Evolutionary conservation across 2,113 vertebrate genomes (phyloP), one percentile per base, ranked within the genome.

Genomic region (Eretmochelys imbricata): DNA sequence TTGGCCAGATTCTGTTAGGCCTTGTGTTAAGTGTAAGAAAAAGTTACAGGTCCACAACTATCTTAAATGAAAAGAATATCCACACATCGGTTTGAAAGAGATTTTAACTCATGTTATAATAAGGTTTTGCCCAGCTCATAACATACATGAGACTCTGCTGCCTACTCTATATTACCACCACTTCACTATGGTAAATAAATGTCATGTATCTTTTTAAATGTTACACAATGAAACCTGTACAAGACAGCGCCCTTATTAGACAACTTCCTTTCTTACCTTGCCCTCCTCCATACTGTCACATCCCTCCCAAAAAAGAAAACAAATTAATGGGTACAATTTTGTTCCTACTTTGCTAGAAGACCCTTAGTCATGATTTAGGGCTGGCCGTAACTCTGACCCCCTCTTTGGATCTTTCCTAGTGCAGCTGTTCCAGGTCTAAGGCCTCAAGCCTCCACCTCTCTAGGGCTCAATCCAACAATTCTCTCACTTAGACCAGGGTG

Each of bases 401-500:
- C 53, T 72, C 29, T 59, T 24, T 46, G 22, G 46, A 46, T 14
- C 42, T 78, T 76, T 46, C 75, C 24, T 25, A 78, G 42, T 27
- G 75, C 42, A 25, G 10, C 11, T 46, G 42, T 11, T 46, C n/a
- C 42, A 78, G 75, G 4, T 29, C 6, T 8, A 48, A 27, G 75
- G 24, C 9, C 11, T 76, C 25, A 48, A 76, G 38, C 42, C 42
- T 78, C 48, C 24, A 14, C 10, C 24, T 48, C 7, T 76, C 20
- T 16, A 12, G 75, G 11, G 24, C 6, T 2, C 5, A 46, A 29
- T 48, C 75, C 62, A 13, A 3, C 19, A 38, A 12, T 46, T 55
- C 72, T 85, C 8, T 19, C 35, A 20, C 0, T 0, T 10, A 49
- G 65, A 24, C 0, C 5, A 85, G 50, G 31, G 24, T 8, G 22